A percentile compares a stretch with the other conserved stretches of the same genome.
These are phyloP conservation scores for Chunga burmeisteri DNA, from an alignment of 2,113 vertebrate species.

Conservation along the genomic window DNA sequence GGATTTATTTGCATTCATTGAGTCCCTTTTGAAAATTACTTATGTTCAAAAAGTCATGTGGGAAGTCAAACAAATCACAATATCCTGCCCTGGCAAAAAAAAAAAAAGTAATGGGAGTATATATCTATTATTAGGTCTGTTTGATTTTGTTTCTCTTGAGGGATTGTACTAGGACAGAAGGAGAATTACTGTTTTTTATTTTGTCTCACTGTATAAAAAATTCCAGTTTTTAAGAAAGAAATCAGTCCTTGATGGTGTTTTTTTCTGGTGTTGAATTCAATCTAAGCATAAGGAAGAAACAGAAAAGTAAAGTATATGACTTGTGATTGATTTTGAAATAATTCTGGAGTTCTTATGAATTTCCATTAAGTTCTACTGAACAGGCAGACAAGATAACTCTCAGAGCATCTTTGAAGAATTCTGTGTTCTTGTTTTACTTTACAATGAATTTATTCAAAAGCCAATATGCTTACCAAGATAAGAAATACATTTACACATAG, in stretches of 20 bases:
- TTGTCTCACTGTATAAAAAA: not conserved
- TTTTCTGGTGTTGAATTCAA: not conserved
- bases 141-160: not conserved
- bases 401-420: not conserved
- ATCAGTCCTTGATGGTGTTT: not conserved
- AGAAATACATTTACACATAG: not conserved
- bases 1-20: not conserved
- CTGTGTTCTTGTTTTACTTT: not conserved
- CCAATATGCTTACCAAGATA: conserved; percentile 2
- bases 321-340: not conserved
- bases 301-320: not conserved
- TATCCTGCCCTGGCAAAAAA: not conserved
- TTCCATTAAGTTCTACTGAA: not conserved
- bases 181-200: not conserved
- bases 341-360: not conserved
- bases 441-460: not conserved
- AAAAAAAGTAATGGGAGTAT: not conserved
- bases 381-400: not conserved
- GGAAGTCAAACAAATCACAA: not conserved
- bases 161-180: not conserved
- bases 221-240: not conserved
- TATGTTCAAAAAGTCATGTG: not conserved
- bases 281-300: not conserved
- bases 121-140: not conserved
- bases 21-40: not conserved